Base-by-base conservation (phyloP, 2,888 invertebrate genomes). In the Tipula lateralis region DNA sequence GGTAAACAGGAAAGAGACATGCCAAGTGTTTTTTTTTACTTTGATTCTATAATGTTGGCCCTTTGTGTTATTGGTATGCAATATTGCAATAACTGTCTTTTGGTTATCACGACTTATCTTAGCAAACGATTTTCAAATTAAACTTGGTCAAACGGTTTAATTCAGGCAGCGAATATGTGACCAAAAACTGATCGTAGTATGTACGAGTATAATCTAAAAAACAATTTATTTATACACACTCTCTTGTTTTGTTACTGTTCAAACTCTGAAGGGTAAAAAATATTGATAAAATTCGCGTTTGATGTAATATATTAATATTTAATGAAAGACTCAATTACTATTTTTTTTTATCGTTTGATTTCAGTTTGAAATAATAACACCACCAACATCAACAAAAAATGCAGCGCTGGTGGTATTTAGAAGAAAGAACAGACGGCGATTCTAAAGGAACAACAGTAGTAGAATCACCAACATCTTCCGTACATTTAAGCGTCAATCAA, bases 381-480 rank as follows among this genome's bases (percentile, higher is more conserved):
- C 29, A 66, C n/a, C n/a, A n/a, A n/a, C n/a, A 32, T 16, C n/a
- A 50, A 89, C 89, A 86, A 87, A 85, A 84, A 86, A 92, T 94
- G 94, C 93, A 94, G 90, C 92, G 92, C 88, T 94, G 93, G 93
- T 93, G 93, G 89, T 93, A 92, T 89, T 89, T 92, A 87, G 92
- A 93, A 88, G 91, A 92, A 86, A 91, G 91, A 83, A 91, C 91
- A 86, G 91, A 88, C 87, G 88, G 85, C 87, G 85, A 88, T n/a
- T 88, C 88, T 85, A 89, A 89, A 86, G 89, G 89, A 85, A 88
- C 88, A 12, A 89, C 90, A 24, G 13, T 12, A 5, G 7, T 34
- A 6, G 83, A 66, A 4, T 0, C 9, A 9, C 24, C 24, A 82
- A 13, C n/a, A 29, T 29, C 30, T 4, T 30, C 82, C 6, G 13